Evolutionary conservation across 2,888 invertebrate species (phyloP).

Genomic region (Xanthia togata): DNA sequence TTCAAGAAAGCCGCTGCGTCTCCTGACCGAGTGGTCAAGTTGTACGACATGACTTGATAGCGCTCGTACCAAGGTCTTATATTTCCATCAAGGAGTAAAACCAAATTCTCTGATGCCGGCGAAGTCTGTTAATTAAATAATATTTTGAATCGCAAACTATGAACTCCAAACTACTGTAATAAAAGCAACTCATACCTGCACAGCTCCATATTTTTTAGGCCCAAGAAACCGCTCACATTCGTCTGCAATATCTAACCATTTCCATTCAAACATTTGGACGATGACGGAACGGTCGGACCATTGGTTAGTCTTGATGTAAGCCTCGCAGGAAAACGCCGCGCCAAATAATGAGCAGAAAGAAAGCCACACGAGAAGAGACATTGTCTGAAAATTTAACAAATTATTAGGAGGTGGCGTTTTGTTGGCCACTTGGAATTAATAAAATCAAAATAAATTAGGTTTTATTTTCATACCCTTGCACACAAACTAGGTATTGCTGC

Average conservation of each 20-base stretch:
- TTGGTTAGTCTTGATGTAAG: conserved; percentile 80
- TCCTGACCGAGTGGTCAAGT: conserved; percentile 93
- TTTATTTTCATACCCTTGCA: neutral
- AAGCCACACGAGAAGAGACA: conserved; percentile 33
- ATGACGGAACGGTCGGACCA: conserved; percentile 91
- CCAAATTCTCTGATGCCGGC: conserved; percentile 93
- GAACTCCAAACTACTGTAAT: neutral
- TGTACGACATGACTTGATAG: conserved; percentile 96
- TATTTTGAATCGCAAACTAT: neutral
- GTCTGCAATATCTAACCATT: conserved; percentile 94
- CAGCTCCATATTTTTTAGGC: conserved; percentile 93
- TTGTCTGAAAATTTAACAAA: conserved; percentile 37
- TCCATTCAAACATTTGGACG: conserved; percentile 95
- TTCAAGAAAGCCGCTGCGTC: conserved; percentile 92
- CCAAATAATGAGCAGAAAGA: conserved; percentile 35
- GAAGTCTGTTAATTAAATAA: conserved; percentile 89
- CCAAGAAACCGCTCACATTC: conserved; percentile 95
- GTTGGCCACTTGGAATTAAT: no score
- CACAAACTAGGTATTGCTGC: neutral
- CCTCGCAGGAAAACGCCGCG: conserved; percentile 13
- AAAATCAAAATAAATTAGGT: neutral
- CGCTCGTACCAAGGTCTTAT: conserved; percentile 95
- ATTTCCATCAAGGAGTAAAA: conserved; percentile 86
- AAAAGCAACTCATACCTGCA: conserved; percentile 89
- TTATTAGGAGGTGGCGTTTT: neutral